Percentiles rank a stretch among this genome's conserved stretches.
phyloP scores from a whole-genome alignment of 2,113 vertebrate genomes.

The Ploceus nigricollis region DNA sequence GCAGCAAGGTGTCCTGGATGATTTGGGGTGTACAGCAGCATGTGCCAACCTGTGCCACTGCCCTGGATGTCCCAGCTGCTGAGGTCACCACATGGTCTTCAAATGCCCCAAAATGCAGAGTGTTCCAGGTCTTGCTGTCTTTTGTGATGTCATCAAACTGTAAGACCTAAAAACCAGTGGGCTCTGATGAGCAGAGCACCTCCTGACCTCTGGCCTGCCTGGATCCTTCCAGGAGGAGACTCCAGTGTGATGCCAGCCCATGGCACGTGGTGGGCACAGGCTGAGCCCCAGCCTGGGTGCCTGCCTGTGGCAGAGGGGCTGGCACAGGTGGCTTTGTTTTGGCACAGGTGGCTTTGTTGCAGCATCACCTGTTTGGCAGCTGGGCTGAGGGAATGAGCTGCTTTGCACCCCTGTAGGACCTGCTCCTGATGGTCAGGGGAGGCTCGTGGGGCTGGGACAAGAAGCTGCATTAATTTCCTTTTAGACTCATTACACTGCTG shows the following conservation, averaged over 20 bases:
- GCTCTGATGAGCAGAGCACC: background rate
- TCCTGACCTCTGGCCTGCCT: background rate
- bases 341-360: background rate
- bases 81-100: background rate
- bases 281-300: background rate
- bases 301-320: background rate
- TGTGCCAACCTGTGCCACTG: background rate
- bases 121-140: background rate
- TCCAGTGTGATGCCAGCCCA: rapidly evolving
- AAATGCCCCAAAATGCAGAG: background rate
- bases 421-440: background rate
- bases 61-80: background rate
- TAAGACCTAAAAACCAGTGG: background rate
- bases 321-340: background rate
- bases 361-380: background rate
- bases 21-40: rapidly evolving
- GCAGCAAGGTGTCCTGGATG: background rate
- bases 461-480: background rate
- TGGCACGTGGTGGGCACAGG: rapidly evolving
- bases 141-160: background rate
- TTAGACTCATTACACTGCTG: background rate
- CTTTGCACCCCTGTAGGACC: background rate
- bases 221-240: background rate
- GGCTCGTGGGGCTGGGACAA: background rate
- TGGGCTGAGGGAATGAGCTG: background rate